These are phyloP conservation scores for Ptychoptera albimana DNA, from an alignment of 2,888 invertebrate genomes.

Conservation along the genomic window DNA sequence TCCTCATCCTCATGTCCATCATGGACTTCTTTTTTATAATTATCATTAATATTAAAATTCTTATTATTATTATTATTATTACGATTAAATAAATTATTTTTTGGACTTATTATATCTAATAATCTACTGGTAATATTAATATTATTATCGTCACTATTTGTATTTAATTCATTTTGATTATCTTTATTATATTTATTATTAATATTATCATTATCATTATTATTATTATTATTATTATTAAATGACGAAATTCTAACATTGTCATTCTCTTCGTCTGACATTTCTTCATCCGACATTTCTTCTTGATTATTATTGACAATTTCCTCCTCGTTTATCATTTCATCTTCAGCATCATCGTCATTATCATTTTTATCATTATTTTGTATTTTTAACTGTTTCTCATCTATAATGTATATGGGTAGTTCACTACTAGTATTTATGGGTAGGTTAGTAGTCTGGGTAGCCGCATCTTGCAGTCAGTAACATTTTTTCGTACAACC, in stretches of 20 bases:
- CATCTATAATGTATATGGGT: no score
- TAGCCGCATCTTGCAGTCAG: slow-evolving; percentile 49
- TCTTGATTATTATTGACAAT: slow-evolving; percentile 6
- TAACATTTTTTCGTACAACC: slow-evolving; percentile 87
- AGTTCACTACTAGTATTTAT: no score
- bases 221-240: slow-evolving; percentile 3
- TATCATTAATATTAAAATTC: no score
- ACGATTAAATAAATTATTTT: no score
- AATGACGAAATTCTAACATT: slow-evolving; percentile 1
- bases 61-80: no score
- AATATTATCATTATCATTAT: slow-evolving; percentile 14
- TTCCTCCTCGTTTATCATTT: slow-evolving; percentile 3
- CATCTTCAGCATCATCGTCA: slow-evolving; percentile 12
- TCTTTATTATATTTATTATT: slow-evolving; percentile 13
- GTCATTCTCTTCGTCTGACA: slow-evolving; percentile 1
- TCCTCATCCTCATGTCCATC: slow-evolving; percentile 27
- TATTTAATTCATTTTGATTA: slow-evolving; percentile 6
- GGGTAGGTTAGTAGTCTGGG: slow-evolving; percentile 18
- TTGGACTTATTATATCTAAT: no score
- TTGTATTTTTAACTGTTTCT: neutral
- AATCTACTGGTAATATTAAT: neutral
- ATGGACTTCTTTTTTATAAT: slow-evolving; percentile 14
- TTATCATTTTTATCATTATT: slow-evolving; percentile 6
- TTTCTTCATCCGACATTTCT: neutral
- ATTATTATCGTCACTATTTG: slow-evolving; percentile 11